Base-by-base conservation (phyloP, 2,888 invertebrate genomes). In the Elegia similella region DNA sequence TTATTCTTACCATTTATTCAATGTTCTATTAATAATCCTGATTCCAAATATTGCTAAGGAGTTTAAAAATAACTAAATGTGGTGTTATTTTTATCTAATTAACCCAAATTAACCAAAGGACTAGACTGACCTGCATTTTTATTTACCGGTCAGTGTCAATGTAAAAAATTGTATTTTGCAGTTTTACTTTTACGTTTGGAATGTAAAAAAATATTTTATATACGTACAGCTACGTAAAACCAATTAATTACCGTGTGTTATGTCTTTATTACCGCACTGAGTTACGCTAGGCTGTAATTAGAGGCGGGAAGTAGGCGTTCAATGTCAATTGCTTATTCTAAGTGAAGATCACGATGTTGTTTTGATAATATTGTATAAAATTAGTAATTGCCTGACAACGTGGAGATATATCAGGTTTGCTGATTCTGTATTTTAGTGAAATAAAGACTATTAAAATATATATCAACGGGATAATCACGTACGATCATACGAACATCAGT, bases 211-310 rank as follows among this genome's bases (percentile, higher is more conserved):
- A 42, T 30, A 43, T 3, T 13, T 42, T 17, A 23, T 52, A 42
- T 42, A 12, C 7, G 12, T 23, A 54, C 10, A 12, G 12, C 29
- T 44, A 12, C 16, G 54, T 54, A 32, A 32, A 46, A 46, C 15
- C 44, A 15, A 34, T 32, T 55, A 55, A 55, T 55, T 46, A 44
- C 34, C 34, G 44, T 16, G 7, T 44, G 44, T 55, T 44, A 55
- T 55, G 42, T 44, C 44, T 44, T 34, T 46, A 55, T 55, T 55
- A 55, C 44, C 54, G 54, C 43, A 44, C 42, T 55, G 30, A 44
- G 46, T 55, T 55, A 42, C n/a, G 54, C 44, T 55, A 30, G 29
- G 30, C 29, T 17, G 32, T 55, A 55, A 55, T 55, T 55, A 44
- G 16, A 34, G 44, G 15, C 44, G 13, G 30, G 16, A 53, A 53